phyloP scores from a whole-genome alignment of 2,888 invertebrate genomes.

The Andrena trimmerana region DNA sequence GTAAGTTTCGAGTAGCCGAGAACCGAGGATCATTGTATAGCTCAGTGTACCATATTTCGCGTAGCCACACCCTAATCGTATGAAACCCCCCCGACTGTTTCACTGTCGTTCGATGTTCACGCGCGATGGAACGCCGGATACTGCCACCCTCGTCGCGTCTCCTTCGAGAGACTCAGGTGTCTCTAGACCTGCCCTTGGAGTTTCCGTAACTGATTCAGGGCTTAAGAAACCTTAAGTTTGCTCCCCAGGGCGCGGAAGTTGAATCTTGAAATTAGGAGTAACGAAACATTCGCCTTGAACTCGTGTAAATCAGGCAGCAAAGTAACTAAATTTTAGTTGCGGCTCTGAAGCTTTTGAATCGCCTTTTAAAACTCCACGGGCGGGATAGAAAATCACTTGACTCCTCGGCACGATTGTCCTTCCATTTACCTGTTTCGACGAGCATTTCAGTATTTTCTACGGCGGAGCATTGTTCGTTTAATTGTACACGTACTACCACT shows the following conservation, averaged over 20 bases:
- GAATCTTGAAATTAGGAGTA: neutral
- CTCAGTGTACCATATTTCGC: slow-evolving; percentile 61
- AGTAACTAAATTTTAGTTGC: neutral
- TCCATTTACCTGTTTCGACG: neutral
- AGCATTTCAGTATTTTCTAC: slow-evolving; percentile 8
- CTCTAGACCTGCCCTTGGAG: neutral
- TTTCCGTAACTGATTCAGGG: neutral
- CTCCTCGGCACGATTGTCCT: neutral
- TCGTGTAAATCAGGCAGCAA: neutral
- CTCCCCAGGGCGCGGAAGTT: neutral
- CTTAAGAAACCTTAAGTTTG: neutral
- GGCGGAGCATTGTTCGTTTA: neutral
- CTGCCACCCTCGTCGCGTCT: neutral
- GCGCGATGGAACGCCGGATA: slow-evolving; percentile 63
- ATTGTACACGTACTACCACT: neutral
- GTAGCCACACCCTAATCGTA: slow-evolving; percentile 51
- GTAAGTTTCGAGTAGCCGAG: slow-evolving; percentile 50
- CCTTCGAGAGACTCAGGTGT: neutral
- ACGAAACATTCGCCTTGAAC: neutral
- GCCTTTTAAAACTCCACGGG: neutral
- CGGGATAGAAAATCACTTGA: neutral
- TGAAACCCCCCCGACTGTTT: slow-evolving; percentile 50
- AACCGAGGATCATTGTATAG: slow-evolving; percentile 66
- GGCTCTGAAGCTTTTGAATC: neutral
- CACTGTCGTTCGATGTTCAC: slow-evolving; percentile 58